Evolutionary conservation across 2,113 vertebrate genomes (phyloP).

Genomic region (Scolopax mira): DNA sequence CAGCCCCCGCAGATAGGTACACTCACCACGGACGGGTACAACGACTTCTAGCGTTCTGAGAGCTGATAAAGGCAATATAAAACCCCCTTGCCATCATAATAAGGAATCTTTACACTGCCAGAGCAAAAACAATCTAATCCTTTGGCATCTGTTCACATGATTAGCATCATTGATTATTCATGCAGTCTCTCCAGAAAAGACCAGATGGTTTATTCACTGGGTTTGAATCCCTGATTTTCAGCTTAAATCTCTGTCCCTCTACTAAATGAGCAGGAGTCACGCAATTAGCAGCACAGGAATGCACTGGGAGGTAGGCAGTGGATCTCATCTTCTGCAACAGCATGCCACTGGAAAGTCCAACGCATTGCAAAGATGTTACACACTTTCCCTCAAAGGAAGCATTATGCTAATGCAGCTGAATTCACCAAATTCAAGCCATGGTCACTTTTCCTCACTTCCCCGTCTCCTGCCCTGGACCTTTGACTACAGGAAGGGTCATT

Average conservation of each 20-base stretch:
- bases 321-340: not conserved
- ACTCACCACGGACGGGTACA: not conserved
- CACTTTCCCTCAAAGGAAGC: not conserved
- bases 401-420: not conserved
- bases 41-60: not conserved
- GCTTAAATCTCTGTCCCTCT: not conserved
- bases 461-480: not conserved
- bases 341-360: not conserved
- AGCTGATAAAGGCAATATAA: not conserved
- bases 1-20: rapidly evolving
- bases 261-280: not conserved
- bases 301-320: not conserved
- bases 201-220: not conserved
- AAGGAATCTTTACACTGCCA: not conserved
- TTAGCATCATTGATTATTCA: not conserved
- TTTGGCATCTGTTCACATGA: not conserved
- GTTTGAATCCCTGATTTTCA: not conserved
- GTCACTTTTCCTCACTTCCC: not conserved
- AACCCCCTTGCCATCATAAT: not conserved
- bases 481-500: not conserved
- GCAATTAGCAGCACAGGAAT: not conserved
- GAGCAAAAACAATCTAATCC: not conserved
- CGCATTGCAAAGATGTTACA: not conserved
- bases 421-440: not conserved
- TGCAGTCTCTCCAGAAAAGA: not conserved